phyloP scores from a whole-genome alignment of 2,113 vertebrate species.

The Arizona elegans region DNA sequence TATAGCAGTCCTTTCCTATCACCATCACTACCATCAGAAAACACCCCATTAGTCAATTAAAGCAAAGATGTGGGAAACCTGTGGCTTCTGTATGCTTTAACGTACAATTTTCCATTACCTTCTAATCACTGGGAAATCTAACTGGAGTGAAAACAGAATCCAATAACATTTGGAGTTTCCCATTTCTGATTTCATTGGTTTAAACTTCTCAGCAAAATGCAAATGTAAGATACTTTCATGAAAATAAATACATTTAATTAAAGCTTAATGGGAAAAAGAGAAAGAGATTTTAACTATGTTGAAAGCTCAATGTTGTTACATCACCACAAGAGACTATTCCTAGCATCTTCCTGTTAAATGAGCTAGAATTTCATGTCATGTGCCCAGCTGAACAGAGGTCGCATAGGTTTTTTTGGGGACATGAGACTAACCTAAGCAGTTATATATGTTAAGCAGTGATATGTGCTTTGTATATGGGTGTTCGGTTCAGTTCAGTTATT shows the following conservation, averaged over 20 bases:
- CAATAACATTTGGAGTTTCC: background rate
- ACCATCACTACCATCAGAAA: background rate
- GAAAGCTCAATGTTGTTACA: background rate
- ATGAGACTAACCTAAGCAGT: background rate
- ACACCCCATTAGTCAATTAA: background rate
- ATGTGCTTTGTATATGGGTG: background rate
- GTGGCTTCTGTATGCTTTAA: background rate
- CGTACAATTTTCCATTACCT: background rate
- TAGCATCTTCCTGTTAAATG: slow-evolving; percentile 17
- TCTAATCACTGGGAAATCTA: background rate
- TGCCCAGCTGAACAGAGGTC: background rate
- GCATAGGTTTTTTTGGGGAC: slow-evolving; percentile 6
- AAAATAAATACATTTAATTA: background rate
- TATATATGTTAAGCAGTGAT: background rate
- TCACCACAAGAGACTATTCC: background rate
- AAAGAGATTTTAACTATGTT: background rate
- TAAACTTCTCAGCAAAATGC: background rate
- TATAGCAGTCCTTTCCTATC: background rate
- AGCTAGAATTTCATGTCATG: slow-evolving; percentile 14
- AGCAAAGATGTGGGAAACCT: background rate
- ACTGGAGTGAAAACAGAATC: background rate
- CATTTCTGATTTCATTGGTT: background rate
- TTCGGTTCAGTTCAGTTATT: background rate
- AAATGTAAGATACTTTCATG: background rate
- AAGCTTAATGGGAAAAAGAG: background rate